A percentile compares a stretch with the other conserved stretches of the same genome.
Conservation (phyloP, 2,797 vertebrate species). For the Chaetophractus vellerosus region DNA sequence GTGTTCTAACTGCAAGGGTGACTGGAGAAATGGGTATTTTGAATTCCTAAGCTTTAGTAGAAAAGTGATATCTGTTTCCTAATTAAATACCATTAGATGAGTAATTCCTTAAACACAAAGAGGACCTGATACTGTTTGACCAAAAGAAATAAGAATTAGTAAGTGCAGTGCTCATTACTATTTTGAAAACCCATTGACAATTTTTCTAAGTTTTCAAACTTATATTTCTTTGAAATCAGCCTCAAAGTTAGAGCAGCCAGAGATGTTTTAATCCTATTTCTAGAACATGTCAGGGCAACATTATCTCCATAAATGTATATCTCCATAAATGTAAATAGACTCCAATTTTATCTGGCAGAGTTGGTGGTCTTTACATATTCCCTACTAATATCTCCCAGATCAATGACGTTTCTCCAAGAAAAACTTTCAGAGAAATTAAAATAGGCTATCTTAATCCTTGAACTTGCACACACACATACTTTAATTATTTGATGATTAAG, state of each 20-base stretch:
- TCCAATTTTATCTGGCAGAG: neutral
- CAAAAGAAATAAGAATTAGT: neutral
- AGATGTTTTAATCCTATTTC: neutral
- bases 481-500: slow-evolving; percentile 73
- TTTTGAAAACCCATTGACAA: neutral
- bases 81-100: neutral
- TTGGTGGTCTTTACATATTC: slow-evolving; percentile 20
- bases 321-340: slow-evolving; percentile 24
- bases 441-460: slow-evolving; percentile 24
- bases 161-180: neutral
- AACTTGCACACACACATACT: slow-evolving; percentile 65
- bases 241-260: neutral
- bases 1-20: neutral
- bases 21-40: neutral
- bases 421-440: slow-evolving; percentile 28
- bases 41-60: neutral
- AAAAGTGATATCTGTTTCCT: neutral
- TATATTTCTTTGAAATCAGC: slow-evolving; percentile 24
- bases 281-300: neutral
- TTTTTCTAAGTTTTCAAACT: neutral
- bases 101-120: neutral
- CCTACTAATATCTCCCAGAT: slow-evolving; percentile 14
- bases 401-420: slow-evolving; percentile 64
- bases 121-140: neutral
- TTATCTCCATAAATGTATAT: neutral